Evolutionary conservation across 2,797 vertebrate species (phyloP).

Genomic region (Myiotriccus ornatus): DNA sequence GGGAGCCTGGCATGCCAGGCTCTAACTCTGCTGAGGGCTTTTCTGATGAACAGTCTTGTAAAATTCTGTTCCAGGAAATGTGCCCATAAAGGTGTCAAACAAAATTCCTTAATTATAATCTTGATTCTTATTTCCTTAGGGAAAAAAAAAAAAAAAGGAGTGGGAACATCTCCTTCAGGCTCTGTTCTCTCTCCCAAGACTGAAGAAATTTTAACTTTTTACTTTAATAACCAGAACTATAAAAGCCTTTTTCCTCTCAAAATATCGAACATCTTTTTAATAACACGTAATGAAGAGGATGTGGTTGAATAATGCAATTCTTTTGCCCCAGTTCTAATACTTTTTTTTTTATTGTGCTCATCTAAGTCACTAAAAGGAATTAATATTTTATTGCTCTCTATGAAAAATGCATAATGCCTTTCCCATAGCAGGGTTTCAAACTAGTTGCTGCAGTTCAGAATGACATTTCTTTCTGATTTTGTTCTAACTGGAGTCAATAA

Average conservation of each 20-base stretch:
- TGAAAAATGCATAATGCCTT: slow-evolving; percentile 74
- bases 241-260: slow-evolving; percentile 17
- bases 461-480: neutral
- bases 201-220: neutral
- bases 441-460: neutral
- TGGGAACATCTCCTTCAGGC: neutral
- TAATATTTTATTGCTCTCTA: slow-evolving; percentile 74
- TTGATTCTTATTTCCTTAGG: neutral
- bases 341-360: slow-evolving; percentile 63
- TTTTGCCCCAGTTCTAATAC: slow-evolving; percentile 35
- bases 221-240: slow-evolving; percentile 10
- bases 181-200: neutral
- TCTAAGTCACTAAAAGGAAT: slow-evolving; percentile 71
- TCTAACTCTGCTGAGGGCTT: neutral
- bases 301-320: slow-evolving; percentile 69
- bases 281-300: slow-evolving; percentile 56
- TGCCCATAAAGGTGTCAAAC: neutral
- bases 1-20: neutral
- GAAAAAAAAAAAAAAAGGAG: neutral
- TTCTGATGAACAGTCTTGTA: neutral
- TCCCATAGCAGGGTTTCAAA: slow-evolving; percentile 40
- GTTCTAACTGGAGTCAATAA: neutral
- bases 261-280: slow-evolving; percentile 17
- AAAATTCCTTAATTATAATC: neutral
- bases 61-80: neutral